These are phyloP conservation scores for Pogonus chalceus DNA, from an alignment of 1,140 invertebrate genomes.

Conservation along the genomic window DNA sequence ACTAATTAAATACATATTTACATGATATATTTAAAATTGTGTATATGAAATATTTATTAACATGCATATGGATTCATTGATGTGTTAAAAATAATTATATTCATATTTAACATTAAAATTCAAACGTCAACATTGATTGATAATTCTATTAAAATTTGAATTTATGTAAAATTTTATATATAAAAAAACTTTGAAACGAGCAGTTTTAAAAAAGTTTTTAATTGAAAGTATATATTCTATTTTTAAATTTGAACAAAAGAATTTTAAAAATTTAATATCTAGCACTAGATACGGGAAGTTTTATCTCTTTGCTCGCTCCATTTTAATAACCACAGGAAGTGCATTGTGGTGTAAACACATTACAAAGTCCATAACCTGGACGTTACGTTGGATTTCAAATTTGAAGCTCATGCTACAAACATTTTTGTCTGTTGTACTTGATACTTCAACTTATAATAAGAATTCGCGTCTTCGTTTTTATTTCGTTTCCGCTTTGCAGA, in stretches of 20 bases:
- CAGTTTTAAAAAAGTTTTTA: background rate
- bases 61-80: too few relatives aligned
- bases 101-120: too few relatives aligned
- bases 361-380: background rate
- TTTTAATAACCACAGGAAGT: constrained; percentile 1
- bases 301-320: background rate
- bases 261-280: background rate
- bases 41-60: too few relatives aligned
- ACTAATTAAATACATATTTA: too few relatives aligned
- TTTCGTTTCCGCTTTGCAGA: background rate
- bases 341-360: constrained; percentile 1
- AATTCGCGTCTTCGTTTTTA: background rate
- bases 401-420: too few relatives aligned
- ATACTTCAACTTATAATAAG: background rate
- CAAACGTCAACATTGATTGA: background rate
- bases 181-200: background rate
- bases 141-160: background rate
- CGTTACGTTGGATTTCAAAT: too few relatives aligned
- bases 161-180: background rate
- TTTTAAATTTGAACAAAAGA: background rate
- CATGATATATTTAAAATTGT: too few relatives aligned
- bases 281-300: too few relatives aligned
- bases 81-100: too few relatives aligned
- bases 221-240: background rate
- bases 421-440: background rate